These are phyloP conservation scores for Zosterops japonicus DNA, from an alignment of 2,113 vertebrate genomes.

Conservation along the genomic window DNA sequence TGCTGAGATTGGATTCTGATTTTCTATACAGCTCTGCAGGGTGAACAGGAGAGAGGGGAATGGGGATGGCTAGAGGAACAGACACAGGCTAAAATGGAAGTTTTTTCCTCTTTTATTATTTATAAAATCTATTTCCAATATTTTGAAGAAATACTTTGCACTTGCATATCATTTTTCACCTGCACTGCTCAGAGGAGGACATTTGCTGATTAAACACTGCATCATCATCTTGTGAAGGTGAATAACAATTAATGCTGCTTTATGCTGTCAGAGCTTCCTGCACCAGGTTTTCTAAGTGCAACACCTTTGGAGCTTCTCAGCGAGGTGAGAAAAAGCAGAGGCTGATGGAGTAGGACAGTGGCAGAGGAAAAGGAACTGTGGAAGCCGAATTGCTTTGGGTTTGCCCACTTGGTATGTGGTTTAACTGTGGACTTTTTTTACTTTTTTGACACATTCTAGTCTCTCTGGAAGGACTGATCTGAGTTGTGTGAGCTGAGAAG, in stretches of 20 bases:
- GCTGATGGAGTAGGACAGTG: not conserved
- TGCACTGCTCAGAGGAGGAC: constrained; percentile 17
- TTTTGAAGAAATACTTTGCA: constrained; percentile 52
- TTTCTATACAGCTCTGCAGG: constrained; percentile 47
- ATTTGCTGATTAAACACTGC: constrained; percentile 51
- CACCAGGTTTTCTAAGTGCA: not conserved
- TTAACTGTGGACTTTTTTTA: not conserved
- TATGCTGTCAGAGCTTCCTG: not conserved
- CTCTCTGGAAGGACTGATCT: not conserved
- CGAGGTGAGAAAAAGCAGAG: not conserved
- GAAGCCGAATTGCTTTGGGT: not conserved
- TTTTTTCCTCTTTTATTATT: constrained; percentile 61
- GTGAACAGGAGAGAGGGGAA: constrained; percentile 6
- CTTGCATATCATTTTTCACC: constrained; percentile 51
- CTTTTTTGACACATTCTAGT: not conserved
- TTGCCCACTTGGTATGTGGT: not conserved
- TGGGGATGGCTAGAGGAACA: not conserved
- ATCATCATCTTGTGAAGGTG: not conserved
- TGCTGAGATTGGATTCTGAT: constrained; percentile 60
- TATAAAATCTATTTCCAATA: constrained; percentile 49
- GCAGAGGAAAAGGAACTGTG: not conserved
- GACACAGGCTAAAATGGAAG: constrained; percentile 24
- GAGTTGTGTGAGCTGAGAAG: not conserved
- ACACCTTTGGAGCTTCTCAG: not conserved
- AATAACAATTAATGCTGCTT: constrained; percentile 3